A percentile compares a stretch with the other conserved stretches of the same genome.
Conservation (phyloP, 2,113 vertebrate genomes). For the Limnothrissa miodon region DNA sequence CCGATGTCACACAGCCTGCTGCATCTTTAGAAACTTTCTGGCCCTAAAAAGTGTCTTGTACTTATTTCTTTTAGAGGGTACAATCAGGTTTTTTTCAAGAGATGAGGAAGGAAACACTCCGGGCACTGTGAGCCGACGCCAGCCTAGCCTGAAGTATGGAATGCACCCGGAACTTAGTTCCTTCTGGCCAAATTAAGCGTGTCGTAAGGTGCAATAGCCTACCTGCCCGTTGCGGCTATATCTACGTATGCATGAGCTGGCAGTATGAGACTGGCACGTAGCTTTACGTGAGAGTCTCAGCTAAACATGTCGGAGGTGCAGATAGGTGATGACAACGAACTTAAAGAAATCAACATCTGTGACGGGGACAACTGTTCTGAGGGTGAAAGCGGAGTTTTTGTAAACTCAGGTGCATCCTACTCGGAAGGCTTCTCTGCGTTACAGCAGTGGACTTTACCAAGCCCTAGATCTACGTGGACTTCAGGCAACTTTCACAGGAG, state of each 20-base stretch:
- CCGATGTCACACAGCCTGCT: too few species aligned
- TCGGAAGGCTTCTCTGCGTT: constrained; percentile 58
- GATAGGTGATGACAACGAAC: constrained; percentile 51
- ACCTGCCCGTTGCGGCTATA: neutral
- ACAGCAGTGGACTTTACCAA: constrained; percentile 55
- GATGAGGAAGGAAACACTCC: constrained; percentile 52
- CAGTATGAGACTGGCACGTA: neutral
- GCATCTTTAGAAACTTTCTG: constrained; percentile 44
- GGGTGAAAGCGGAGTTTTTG: constrained; percentile 64
- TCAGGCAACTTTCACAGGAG: neutral
- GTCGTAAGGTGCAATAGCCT: neutral
- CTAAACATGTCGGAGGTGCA: constrained; percentile 59
- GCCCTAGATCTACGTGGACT: neutral
- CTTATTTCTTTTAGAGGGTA: constrained; percentile 34
- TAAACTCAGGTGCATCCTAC: constrained; percentile 44
- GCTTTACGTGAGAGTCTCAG: neutral
- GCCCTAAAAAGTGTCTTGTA: constrained; percentile 50
- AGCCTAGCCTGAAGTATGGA: constrained; percentile 48
- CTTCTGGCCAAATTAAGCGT: constrained; percentile 32
- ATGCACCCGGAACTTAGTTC: constrained; percentile 64
- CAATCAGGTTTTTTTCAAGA: neutral
- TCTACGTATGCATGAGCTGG: constrained; percentile 1
- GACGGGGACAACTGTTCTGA: constrained; percentile 51
- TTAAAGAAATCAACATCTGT: constrained; percentile 72
- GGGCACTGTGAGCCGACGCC: constrained; percentile 24